Percentiles rank a stretch among this genome's conserved stretches.
Conservation (phyloP, 2,797 vertebrate genomes). For the Sus cebifrons region DNA sequence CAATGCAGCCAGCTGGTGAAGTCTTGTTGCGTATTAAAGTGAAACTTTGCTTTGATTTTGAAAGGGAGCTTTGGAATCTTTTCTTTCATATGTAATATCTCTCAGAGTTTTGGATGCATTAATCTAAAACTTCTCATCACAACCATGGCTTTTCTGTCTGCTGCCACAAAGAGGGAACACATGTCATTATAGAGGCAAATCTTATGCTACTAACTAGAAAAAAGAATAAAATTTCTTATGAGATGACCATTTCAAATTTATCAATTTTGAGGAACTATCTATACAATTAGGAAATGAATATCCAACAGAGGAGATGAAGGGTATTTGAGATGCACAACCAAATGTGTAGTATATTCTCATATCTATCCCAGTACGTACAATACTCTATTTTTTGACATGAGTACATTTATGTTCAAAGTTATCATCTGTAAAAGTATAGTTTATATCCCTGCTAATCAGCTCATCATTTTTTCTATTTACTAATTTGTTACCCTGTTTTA, state of each 20-base stretch:
- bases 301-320: neutral
- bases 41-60: constrained; percentile 85
- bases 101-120: constrained; percentile 71
- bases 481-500: neutral
- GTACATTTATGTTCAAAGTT: neutral
- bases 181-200: constrained; percentile 49
- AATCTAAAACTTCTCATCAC: constrained; percentile 64
- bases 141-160: neutral
- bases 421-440: neutral
- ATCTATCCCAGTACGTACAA: neutral
- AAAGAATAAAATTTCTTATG: neutral
- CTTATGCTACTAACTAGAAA: neutral
- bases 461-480: neutral
- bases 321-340: neutral
- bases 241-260: neutral
- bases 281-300: neutral
- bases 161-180: neutral
- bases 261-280: neutral
- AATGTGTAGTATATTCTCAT: neutral
- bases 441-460: neutral
- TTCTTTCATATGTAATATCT: constrained; percentile 73
- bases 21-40: constrained; percentile 81
- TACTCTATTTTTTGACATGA: neutral
- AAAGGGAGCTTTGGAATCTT: constrained; percentile 74
- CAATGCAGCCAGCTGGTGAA: constrained; percentile 85